Evolutionary conservation across 2,888 invertebrate species (phyloP), one percentile per base, ranked within the genome.

Genomic region (Tetranychus truncatus): DNA sequence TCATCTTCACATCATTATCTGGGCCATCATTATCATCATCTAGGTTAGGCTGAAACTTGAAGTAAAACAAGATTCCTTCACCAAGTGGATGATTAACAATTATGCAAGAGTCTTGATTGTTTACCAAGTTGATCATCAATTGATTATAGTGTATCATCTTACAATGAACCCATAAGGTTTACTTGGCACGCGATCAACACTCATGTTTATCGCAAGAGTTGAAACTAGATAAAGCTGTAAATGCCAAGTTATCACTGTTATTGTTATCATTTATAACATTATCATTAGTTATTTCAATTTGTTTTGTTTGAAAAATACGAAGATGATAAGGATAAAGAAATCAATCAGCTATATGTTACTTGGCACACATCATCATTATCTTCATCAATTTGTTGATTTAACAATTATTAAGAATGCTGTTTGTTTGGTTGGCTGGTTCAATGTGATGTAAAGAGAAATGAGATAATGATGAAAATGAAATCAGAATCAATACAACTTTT

Each of bases 301-400:
- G 55, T 15, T 55, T 55, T 15, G 15, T 9, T 15, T 55, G 55
- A 55, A 15, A 24, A 55, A 15, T 15, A 55, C 1, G 55, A 55
- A 55, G 55, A 55, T 55, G 55, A 55, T 2, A 7, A 15, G 15
- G 24, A 24, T 24, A 15, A 15, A 55, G 55, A 55, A 55, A 55
- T 55, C 55, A 55, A 55, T 55, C 55, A 55, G 55, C 55, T 55
- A 55, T 55, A 55, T 55, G 55, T 55, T 55, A 55, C 55, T 55
- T 55, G 55, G 55, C 55, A 55, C 55, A 55, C 55, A 55, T 34
- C 34, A 34, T 34, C 34, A 55, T 55, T 2, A 55, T 55, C 55
- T 5, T 55, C 55, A 55, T 55, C 55, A 55, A 34, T 55, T 55
- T 55, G 55, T 55, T 55, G 55, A 55, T 55, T 55, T 55, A 55